Percentiles rank a stretch among this genome's conserved stretches.
phyloP scores from a whole-genome alignment of 2,888 invertebrate genomes.

The Drosophila kokeensis region DNA sequence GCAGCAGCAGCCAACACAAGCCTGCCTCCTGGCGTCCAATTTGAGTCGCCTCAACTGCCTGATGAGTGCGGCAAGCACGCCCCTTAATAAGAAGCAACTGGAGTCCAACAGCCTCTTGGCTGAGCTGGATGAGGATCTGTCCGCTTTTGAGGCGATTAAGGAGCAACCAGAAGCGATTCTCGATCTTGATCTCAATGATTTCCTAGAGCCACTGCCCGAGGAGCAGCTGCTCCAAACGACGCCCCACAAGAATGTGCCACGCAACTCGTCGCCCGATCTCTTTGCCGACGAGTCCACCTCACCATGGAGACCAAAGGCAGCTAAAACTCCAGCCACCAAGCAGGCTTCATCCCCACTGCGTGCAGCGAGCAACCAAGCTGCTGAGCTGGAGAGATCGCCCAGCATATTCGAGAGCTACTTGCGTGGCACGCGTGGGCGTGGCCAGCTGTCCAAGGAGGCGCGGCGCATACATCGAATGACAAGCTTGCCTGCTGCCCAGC shows the following conservation, averaged over 20 bases:
- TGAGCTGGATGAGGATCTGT: conserved; percentile 48
- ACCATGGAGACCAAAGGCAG: conserved; percentile 38
- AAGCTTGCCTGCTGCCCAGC: conserved; percentile 3
- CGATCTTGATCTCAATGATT: conserved; percentile 85
- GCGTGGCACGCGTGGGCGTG: conserved; percentile 66
- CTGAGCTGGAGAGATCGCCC: conserved; percentile 56
- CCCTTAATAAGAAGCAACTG: not conserved
- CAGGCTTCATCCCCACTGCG: conserved; percentile 48
- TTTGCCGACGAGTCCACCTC: conserved; percentile 71
- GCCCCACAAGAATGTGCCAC: conserved; percentile 25
- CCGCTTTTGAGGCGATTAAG: conserved; percentile 26
- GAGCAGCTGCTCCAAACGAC: conserved; percentile 56
- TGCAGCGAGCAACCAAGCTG: conserved; percentile 5
- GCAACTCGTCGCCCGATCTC: conserved; percentile 74
- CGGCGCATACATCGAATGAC: conserved; percentile 45
- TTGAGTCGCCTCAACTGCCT: conserved; percentile 58
- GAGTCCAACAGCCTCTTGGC: conserved; percentile 23
- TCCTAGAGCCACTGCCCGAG: conserved; percentile 86
- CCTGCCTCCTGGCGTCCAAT: conserved; percentile 38
- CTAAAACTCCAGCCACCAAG: conserved; percentile 51
- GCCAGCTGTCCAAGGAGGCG: conserved; percentile 55
- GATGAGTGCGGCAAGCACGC: conserved; percentile 54
- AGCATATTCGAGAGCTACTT: conserved; percentile 77
- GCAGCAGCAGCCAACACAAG: not conserved
- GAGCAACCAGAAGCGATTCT: conserved; percentile 17